These are phyloP conservation scores for Rhamnusium bicolor DNA, from an alignment of 2,888 invertebrate species.

Conservation along the genomic window DNA sequence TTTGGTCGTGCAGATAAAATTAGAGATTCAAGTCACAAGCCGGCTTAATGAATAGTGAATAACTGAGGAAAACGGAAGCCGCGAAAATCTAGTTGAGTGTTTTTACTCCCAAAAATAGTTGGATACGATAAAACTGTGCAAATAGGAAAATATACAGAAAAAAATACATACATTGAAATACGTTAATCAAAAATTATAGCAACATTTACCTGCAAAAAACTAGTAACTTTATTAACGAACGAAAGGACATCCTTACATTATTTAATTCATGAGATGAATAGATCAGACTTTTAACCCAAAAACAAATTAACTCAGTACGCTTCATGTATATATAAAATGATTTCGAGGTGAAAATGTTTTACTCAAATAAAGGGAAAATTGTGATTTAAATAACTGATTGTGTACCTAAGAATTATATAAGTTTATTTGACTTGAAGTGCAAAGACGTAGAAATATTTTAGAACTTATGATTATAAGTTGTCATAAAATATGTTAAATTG, in stretches of 20 bases:
- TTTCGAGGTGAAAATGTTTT: neutral
- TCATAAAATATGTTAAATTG: neutral
- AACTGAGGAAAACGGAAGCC: neutral
- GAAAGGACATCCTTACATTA: neutral
- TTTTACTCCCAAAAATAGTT: neutral
- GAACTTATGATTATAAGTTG: neutral
- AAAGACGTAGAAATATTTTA: neutral
- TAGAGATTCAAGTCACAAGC: neutral
- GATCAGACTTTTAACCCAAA: neutral
- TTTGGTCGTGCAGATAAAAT: neutral
- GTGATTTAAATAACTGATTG: neutral
- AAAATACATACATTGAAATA: too few species aligned
- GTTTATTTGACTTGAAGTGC: neutral
- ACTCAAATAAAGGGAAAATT: neutral
- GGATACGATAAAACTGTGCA: neutral
- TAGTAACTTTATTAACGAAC: neutral
- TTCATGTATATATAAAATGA: neutral
- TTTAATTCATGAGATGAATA: neutral
- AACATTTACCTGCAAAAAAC: neutral
- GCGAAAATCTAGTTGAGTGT: neutral
- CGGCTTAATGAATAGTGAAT: neutral
- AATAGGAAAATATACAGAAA: neutral
- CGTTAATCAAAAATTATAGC: neutral
- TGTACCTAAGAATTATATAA: neutral
- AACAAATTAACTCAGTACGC: neutral